Conservation (phyloP, 2,113 vertebrate species). For the Peromyscus polionotus region DNA sequence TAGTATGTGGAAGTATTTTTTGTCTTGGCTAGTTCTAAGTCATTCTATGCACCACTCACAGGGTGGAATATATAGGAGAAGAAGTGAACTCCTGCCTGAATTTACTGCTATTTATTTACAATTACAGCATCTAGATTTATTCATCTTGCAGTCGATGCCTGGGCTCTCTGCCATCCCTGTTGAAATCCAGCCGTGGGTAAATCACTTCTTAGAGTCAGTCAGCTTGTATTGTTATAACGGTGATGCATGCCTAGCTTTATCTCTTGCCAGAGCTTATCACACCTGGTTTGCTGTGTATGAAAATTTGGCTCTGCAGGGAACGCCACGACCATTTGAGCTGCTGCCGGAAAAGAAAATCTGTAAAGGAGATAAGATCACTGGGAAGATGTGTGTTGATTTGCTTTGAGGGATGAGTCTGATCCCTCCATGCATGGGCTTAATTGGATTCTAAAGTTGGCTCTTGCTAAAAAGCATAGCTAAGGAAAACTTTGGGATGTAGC, state of each 20-base stretch:
- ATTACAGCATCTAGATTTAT: background rate
- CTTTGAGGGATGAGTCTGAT: constrained; percentile 23
- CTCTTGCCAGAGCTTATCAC: constrained; percentile 61
- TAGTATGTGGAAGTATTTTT: background rate
- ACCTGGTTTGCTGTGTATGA: constrained; percentile 55
- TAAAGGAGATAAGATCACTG: constrained; percentile 51
- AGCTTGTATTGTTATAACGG: constrained; percentile 46
- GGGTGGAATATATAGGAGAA: background rate
- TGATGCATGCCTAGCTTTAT: constrained; percentile 44
- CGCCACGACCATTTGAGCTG: constrained; percentile 31
- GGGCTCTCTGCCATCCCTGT: background rate
- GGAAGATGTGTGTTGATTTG: constrained; percentile 52
- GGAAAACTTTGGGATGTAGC: background rate
- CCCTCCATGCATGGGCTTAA: constrained; percentile 35
- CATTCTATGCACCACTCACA: background rate
- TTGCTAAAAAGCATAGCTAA: constrained; percentile 42
- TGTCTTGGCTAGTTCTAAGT: background rate
- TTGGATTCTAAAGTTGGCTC: constrained; percentile 74
- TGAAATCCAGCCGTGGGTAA: constrained; percentile 46
- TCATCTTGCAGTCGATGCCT: background rate
- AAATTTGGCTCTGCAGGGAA: constrained; percentile 66
- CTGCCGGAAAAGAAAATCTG: constrained; percentile 29
- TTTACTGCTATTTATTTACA: background rate
- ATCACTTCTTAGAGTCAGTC: constrained; percentile 22
- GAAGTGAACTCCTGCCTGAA: background rate